Base-by-base conservation (phyloP, 2,113 vertebrate genomes). In the Amphiprion ocellaris region DNA sequence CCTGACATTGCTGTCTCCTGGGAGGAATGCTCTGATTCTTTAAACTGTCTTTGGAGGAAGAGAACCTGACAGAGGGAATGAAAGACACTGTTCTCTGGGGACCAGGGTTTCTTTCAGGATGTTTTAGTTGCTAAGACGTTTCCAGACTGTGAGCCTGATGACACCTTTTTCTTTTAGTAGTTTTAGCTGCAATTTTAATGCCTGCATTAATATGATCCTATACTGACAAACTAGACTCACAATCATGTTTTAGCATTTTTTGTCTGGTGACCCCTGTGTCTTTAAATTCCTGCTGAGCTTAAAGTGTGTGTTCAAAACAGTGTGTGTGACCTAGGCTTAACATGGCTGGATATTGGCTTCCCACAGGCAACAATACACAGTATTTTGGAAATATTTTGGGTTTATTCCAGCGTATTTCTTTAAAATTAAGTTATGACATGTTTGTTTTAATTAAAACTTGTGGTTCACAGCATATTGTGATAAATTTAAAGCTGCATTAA, bases 1-100 rank as follows among this genome's bases (percentile, higher is more conserved):
- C 41, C 64, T 67, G 66, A 77, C 84, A 37, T 59, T 44, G 84
- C 69, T 71, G 64, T 68, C 55, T 81, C 46, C 69, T 30, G 49
- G 16, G 72, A 84, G 79, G 79, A 87, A 89, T 77, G 79, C 63
- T 68, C 79, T 39, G 55, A 49, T 83, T 63, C 79, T 76, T n/a
- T 80, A 85, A 79, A 78, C 77, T 75, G 64, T 0, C 56, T 79
- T 41, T 54, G 11, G 12, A 33, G 63, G 41, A 79, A 71, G 55
- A 70, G 65, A 83, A 70, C 39, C 61, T 58, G 61, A 58, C 66
- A 6, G 50, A 52, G 82, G 66, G 83, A 82, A 80, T 80, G 71
- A 82, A 81, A 71, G 80, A 87, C 80, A 76, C 77, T 69, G 60
- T 55, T 68, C 74, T 83, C 80, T 1, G 17, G 70, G 39, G 69